Conservation (phyloP, 2,113 vertebrate genomes). For the Orcinus orca region DNA sequence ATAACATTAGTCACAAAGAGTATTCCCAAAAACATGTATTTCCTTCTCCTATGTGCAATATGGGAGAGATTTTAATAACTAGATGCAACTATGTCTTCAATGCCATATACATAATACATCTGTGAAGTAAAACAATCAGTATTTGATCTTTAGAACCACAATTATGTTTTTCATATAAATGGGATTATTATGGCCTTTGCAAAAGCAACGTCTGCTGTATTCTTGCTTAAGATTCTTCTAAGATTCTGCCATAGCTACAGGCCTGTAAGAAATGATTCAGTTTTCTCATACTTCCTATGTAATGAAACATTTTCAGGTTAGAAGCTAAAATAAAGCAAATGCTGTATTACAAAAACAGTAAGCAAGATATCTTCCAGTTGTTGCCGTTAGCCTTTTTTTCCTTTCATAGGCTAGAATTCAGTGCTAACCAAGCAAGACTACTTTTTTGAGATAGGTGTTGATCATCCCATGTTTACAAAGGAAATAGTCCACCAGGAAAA, state of each 20-base stretch:
- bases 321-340: background rate
- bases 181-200: background rate
- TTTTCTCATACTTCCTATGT: background rate
- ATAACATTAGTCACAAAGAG: background rate
- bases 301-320: background rate
- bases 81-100: background rate
- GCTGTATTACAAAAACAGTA: background rate
- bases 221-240: conserved; percentile 4
- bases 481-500: background rate
- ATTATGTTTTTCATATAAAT: conserved; percentile 27
- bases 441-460: background rate
- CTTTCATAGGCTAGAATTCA: background rate
- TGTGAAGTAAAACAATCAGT: background rate
- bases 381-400: background rate
- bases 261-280: background rate
- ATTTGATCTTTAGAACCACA: background rate
- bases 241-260: background rate
- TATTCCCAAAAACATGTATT: background rate
- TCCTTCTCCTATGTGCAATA: background rate
- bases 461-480: background rate
- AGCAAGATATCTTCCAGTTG: background rate
- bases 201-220: background rate
- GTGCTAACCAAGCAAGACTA: background rate
- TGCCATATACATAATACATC: background rate
- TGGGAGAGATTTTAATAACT: background rate